Base-by-base conservation (phyloP, 2,113 vertebrate genomes). In the Bufo gargarizans region DNA sequence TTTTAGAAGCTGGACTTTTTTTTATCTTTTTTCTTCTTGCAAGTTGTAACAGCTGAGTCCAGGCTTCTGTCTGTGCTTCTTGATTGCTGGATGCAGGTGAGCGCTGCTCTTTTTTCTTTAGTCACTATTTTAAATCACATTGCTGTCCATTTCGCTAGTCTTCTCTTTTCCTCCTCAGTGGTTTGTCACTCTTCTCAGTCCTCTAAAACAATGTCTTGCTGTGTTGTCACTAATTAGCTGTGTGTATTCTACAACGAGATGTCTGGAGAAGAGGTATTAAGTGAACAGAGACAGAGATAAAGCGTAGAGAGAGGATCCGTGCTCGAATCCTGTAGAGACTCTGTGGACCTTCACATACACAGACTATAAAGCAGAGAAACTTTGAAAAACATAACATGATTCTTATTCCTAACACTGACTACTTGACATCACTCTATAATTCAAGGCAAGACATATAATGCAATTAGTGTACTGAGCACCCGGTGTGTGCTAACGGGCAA, bases 281-380 rank as follows among this genome's bases (percentile, higher is more conserved):
- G 71, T 76, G 45, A 76, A 76, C 72, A 76, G 72, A 76, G 72
- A 45, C 50, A 76, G 47, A 76, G 72, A 76, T 76, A 76, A 76
- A 76, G 72, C 47, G 43, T 76, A 45, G 50, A 76, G 47, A 76
- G 45, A 76, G 45, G 45, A 76, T 76, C 47, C 50, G 72, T 76
- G 16, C 71, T 74, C 14, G 2, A 17, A 17, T 76, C 72, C 72
- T 50, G 47, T 76, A 76, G 72, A 76, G 45, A 76, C 72, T 76
- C 72, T 76, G 72, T 50, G 72, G 72, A 76, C 72, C 72, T 49
- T 45, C 45, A 76, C 16, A 45, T 76, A 76, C 45, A 76, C 72
- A 76, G 45, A 76, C 72, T 76, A 49, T 76, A 76, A 76, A 76
- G 72, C 47, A 76, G 7, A 76, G 72, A 20, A 9, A 76, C 72